These are phyloP conservation scores for Agrypnus murinus DNA, from an alignment of 2,888 invertebrate species.

Conservation along the genomic window DNA sequence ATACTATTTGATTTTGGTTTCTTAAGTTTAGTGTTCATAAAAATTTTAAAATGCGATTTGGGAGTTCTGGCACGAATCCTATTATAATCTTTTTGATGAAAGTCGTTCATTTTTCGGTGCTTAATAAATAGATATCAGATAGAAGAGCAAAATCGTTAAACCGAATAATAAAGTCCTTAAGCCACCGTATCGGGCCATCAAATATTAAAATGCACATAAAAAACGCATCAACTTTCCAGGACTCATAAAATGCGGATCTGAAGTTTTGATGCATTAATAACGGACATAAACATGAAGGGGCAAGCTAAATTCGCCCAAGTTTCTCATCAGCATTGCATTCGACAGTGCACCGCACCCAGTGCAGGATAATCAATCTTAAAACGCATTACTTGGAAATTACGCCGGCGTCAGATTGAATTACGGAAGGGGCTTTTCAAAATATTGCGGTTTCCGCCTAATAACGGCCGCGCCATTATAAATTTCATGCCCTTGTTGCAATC, in stretches of 20 bases:
- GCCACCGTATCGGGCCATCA: slow-evolving; percentile 44
- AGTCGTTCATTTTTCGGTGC: slow-evolving; percentile 27
- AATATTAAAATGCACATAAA: slow-evolving; percentile 51
- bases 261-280: slow-evolving; percentile 49
- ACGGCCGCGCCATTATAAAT: slow-evolving; percentile 39
- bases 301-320: slow-evolving; percentile 36
- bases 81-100: slow-evolving; percentile 21
- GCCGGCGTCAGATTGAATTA: slow-evolving; percentile 41
- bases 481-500: slow-evolving; percentile 36
- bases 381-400: slow-evolving; percentile 42
- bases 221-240: slow-evolving; percentile 44
- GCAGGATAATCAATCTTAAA: slow-evolving; percentile 49
- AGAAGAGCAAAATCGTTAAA: slow-evolving; percentile 43
- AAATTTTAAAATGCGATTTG: slow-evolving; percentile 16
- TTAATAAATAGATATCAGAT: slow-evolving; percentile 40
- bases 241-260: slow-evolving; percentile 46
- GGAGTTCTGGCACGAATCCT: slow-evolving; percentile 5
- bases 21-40: neutral
- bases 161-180: slow-evolving; percentile 43
- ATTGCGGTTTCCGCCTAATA: slow-evolving; percentile 41
- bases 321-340: slow-evolving; percentile 38
- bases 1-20: neutral
- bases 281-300: slow-evolving; percentile 43
- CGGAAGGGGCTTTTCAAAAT: slow-evolving; percentile 41
- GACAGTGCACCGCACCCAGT: slow-evolving; percentile 38